Base-by-base conservation (phyloP, 2,888 invertebrate genomes). In the Lasioglossum calceatum region DNA sequence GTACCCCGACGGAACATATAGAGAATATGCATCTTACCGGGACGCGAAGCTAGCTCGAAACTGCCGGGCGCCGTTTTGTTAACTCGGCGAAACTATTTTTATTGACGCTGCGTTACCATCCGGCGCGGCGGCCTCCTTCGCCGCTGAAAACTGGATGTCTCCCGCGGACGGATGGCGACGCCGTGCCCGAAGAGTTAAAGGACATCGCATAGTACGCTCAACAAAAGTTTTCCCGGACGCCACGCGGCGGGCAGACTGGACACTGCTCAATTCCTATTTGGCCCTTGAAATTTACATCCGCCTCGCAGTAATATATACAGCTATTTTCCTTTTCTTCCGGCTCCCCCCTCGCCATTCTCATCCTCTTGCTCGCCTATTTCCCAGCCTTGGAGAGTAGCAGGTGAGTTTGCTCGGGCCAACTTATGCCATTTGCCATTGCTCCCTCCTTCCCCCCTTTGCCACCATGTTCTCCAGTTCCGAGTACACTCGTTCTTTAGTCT, bases 401-500 rank as follows among this genome's bases (percentile, higher is more conserved):
- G 85, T 88, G 85, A 83, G 82, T 84, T 88, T 87, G 81, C 85
- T 84, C 87, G 77, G 79, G 61, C 88, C 88, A 89, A 88, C 89
- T 89, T 88, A 87, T 84, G 85, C 88, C 89, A 87, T 88, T 89
- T 88, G 88, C 87, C 88, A 84, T 84, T 82, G 77, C 84, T 80
- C 64, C 42, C 12, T 42, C 19, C 61, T 2, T 70, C 8, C n/a
- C 36, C 39, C 67, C 16, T 71, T 83, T 81, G 76, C 44, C 78
- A 27, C 77, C 64, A 67, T 44, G 74, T 78, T 76, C 61, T 58
- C 42, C 70, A 73, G 81, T 81, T 82, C 79, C 76, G 85, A 84
- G 87, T 84, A 82, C 81, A 82, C 81, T 87, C 89, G 82, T 89
- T 86, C 87, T 84, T 89, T 89, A 89, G 89, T 89, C 89, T 89